Conservation (phyloP, 2,797 vertebrate genomes). For the Sebastes oblongus region DNA sequence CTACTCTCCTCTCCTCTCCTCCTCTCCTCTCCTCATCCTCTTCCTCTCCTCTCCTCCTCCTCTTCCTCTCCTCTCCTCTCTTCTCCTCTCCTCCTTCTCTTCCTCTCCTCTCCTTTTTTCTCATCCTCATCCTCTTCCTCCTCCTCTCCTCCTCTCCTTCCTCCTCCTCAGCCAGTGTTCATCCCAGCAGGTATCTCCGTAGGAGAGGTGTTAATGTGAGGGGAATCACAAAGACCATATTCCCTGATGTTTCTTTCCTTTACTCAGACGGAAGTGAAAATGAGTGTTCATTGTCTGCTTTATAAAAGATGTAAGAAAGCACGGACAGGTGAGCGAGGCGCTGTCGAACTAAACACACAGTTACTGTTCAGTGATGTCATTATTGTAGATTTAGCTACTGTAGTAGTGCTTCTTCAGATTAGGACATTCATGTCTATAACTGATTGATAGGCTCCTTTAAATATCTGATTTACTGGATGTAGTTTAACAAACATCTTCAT, state of each 20-base stretch:
- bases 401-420: neutral
- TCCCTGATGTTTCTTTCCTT: neutral
- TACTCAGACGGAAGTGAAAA: constrained; percentile 45
- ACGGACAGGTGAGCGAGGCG: constrained; percentile 2
- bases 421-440: neutral
- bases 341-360: neutral
- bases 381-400: neutral
- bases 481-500: neutral
- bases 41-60: no score
- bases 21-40: no score
- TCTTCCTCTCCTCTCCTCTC: rapidly evolving
- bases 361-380: neutral
- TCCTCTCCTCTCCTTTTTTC: neutral
- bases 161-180: constrained; percentile 1
- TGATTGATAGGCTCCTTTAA: neutral
- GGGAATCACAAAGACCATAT: constrained; percentile 28
- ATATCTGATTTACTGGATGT: neutral
- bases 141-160: neutral
- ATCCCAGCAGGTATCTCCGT: constrained; percentile 46
- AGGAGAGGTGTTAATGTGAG: constrained; percentile 47
- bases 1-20: no score
- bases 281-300: constrained; percentile 39
- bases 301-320: constrained; percentile 14
- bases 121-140: no score
- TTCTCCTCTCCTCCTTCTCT: no score